Conservation (phyloP, 2,113 vertebrate genomes). For the Melanotaenia duboulayi region DNA sequence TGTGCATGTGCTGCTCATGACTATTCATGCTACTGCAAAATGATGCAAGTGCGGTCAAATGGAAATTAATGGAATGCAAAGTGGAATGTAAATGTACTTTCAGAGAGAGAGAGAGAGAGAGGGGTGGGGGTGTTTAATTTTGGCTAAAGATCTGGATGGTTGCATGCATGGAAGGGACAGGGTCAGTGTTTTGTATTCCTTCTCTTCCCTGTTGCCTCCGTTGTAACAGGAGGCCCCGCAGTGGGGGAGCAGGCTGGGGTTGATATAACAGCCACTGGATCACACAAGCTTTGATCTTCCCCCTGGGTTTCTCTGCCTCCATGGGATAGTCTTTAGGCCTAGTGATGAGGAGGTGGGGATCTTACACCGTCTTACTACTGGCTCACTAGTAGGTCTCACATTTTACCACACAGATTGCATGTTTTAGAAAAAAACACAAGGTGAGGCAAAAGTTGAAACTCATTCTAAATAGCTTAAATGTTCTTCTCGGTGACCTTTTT, state of each 20-base stretch:
- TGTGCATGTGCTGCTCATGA: constrained; percentile 47
- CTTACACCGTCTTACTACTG: constrained; percentile 44
- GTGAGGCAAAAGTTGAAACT: background rate
- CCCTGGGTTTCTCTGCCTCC: constrained; percentile 55
- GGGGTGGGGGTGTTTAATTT: constrained; percentile 14
- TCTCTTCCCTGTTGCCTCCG: constrained; percentile 20
- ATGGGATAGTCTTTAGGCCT: constrained; percentile 57
- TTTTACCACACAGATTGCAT: constrained; percentile 11
- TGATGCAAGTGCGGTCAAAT: constrained; percentile 60
- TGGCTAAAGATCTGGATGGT: constrained; percentile 18
- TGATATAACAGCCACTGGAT: constrained; percentile 71
- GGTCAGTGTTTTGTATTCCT: constrained; percentile 53
- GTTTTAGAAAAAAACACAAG: background rate
- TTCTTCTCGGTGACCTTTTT: background rate
- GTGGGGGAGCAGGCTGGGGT: constrained; percentile 53
- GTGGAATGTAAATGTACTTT: constrained; percentile 58
- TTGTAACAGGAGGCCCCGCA: constrained; percentile 56
- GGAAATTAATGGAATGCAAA: constrained; percentile 67
- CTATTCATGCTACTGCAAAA: constrained; percentile 52
- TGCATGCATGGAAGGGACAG: constrained; percentile 12
- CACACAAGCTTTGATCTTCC: constrained; percentile 72
- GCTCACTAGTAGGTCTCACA: constrained; percentile 18
- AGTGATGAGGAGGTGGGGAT: constrained; percentile 60
- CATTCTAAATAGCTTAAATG: background rate
- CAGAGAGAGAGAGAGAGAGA: too few species aligned